Evolutionary conservation across 2,797 vertebrate genomes (phyloP).

Genomic region (Avahi laniger): DNA sequence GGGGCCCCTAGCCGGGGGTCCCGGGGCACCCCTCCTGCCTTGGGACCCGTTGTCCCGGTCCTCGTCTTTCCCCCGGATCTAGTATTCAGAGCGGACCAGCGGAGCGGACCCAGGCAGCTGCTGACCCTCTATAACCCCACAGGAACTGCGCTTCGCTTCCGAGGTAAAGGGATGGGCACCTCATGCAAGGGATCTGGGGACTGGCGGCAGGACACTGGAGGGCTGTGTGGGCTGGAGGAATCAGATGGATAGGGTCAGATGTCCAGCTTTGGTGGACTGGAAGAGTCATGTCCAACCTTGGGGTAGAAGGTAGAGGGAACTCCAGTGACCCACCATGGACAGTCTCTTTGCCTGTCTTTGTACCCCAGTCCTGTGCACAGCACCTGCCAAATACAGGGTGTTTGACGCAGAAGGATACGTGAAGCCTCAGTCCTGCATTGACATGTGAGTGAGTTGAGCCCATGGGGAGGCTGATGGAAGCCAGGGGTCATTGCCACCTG

Average conservation of each 20-base stretch:
- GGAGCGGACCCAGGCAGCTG: slow-evolving; percentile 81
- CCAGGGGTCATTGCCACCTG: neutral
- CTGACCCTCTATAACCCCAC: slow-evolving; percentile 87
- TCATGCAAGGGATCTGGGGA: neutral
- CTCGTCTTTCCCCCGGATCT: slow-evolving; percentile 83
- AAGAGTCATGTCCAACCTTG: neutral
- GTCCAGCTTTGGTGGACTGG: neutral
- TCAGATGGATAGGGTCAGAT: neutral
- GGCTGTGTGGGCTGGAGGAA: neutral
- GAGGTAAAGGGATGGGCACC: slow-evolving; percentile 68
- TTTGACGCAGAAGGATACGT: slow-evolving; percentile 82
- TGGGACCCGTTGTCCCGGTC: slow-evolving; percentile 76
- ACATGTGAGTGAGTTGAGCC: slow-evolving; percentile 82
- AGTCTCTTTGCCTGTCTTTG: neutral
- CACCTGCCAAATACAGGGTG: slow-evolving; percentile 82
- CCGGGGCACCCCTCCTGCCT: slow-evolving; percentile 49
- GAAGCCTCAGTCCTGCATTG: slow-evolving; percentile 82
- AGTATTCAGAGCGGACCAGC: slow-evolving; percentile 81
- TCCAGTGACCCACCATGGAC: neutral
- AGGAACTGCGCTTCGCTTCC: slow-evolving; percentile 82
- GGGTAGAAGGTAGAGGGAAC: neutral
- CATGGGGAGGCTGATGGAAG: neutral
- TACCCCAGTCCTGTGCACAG: slow-evolving; percentile 79
- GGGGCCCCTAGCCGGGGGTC: slow-evolving; percentile 60
- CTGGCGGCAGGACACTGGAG: neutral